Conservation (phyloP, 23 tunicate species). For the Halocynthia aurantium region DNA sequence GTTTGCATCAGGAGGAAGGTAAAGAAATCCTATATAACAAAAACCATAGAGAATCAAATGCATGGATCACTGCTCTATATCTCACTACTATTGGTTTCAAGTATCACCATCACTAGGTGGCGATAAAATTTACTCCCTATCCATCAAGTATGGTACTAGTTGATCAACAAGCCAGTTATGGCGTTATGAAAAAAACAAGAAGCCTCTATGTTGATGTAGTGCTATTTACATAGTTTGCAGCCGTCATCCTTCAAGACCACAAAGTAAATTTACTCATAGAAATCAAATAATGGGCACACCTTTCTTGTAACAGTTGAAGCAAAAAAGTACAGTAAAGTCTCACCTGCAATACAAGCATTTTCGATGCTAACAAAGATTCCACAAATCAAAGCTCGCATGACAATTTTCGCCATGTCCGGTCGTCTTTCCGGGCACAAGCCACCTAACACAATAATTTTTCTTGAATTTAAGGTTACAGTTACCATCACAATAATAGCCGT, state of each 20-base stretch:
- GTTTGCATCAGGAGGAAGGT: constrained; percentile 12
- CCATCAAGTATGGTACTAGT: no score
- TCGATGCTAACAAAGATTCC: constrained; percentile 62
- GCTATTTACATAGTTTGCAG: no score
- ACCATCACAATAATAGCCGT: neutral
- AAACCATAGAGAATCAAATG: neutral
- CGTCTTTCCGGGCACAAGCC: constrained; percentile 48
- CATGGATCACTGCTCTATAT: neutral
- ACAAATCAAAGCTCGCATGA: constrained; percentile 47
- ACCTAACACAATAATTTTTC: constrained; percentile 15
- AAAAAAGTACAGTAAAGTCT: neutral
- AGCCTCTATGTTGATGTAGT: no score
- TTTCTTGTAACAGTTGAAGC: no score
- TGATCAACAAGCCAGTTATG: no score
- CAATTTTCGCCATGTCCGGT: constrained; percentile 48
- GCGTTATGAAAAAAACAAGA: no score
- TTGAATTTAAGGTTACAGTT: neutral
- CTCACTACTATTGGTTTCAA: no score
- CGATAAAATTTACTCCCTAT: no score
- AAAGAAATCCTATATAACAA: neutral
- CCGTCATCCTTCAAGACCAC: no score
- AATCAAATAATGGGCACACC: no score
- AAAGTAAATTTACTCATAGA: no score
- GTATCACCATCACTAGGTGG: no score
- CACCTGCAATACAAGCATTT: constrained; percentile 70